Evolutionary conservation across 2,113 vertebrate species (phyloP).

Genomic region (Alexandromys fortis): DNA sequence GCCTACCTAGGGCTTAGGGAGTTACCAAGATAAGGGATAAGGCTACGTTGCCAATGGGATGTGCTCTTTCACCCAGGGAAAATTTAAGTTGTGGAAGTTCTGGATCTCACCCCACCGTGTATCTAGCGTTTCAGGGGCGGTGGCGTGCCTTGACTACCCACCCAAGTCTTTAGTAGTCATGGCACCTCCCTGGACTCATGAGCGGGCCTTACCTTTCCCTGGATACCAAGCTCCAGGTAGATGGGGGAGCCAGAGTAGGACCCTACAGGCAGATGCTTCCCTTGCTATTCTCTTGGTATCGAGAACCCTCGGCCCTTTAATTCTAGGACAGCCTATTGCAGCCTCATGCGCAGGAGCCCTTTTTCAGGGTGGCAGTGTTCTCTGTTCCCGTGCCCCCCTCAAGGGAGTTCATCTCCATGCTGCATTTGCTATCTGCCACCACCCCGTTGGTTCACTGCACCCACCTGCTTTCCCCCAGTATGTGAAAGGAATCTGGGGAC

Average conservation of each 20-base stretch:
- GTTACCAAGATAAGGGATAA: not conserved
- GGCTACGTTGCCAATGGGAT: not conserved
- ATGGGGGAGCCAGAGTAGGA: too few relatives aligned
- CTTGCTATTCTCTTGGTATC: not conserved
- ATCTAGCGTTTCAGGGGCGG: too few relatives aligned
- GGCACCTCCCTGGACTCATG: not conserved
- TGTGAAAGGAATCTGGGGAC: not conserved
- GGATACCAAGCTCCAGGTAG: not conserved
- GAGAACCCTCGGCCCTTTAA: not conserved
- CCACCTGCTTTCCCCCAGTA: slow-evolving; percentile 61
- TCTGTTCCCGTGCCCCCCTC: not conserved
- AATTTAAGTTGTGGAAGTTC: not conserved
- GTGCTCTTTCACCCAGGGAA: not conserved
- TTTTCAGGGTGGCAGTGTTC: not conserved
- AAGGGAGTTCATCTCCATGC: slow-evolving; percentile 46
- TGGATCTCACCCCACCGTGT: not conserved
- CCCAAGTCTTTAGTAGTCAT: not conserved
- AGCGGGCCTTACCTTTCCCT: not conserved
- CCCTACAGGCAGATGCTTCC: not conserved
- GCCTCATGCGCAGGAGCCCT: not conserved
- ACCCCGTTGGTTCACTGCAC: slow-evolving; percentile 5
- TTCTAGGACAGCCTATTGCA: not conserved
- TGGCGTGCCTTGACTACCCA: not conserved
- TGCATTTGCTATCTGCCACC: not conserved
- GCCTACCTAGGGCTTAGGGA: not conserved